Evolutionary conservation across 2,888 invertebrate species (phyloP).

Genomic region (Schizaphis graminum): DNA sequence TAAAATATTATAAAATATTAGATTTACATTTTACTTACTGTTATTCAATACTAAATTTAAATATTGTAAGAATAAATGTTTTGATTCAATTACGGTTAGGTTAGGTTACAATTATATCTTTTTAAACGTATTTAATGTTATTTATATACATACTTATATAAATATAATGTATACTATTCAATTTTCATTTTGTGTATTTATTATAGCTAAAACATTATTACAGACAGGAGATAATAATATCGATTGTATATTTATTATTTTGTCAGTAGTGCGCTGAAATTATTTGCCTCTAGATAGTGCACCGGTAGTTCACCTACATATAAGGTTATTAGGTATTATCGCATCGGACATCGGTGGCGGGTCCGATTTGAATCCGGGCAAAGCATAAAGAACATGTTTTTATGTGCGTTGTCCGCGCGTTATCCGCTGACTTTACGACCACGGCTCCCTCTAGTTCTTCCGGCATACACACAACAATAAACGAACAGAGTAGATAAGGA

Average conservation of each 20-base stretch:
- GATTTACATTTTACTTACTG: neutral
- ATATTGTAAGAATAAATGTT: neutral
- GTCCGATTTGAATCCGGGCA: constrained; percentile 8
- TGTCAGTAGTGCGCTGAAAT: neutral
- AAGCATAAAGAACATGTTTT: constrained; percentile 45
- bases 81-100: neutral
- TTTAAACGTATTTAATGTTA: neutral
- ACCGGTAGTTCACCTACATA: neutral
- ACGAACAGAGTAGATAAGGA: constrained; percentile 23
- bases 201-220: neutral
- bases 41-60: neutral
- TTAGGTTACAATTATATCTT: neutral
- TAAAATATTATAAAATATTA: neutral
- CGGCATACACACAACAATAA: constrained; percentile 15
- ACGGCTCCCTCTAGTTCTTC: neutral
- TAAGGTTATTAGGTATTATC: constrained; percentile 29
- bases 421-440: constrained; percentile 43
- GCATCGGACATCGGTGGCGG: constrained; percentile 18
- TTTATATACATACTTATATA: neutral
- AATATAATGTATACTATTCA: neutral
- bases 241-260: neutral
- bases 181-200: neutral
- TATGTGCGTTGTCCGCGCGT: constrained; percentile 38
- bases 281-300: neutral
- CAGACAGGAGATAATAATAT: neutral